Percentiles rank a stretch among this genome's conserved stretches.
Conservation (phyloP, 2,113 vertebrate species). For the Alethe castanea region DNA sequence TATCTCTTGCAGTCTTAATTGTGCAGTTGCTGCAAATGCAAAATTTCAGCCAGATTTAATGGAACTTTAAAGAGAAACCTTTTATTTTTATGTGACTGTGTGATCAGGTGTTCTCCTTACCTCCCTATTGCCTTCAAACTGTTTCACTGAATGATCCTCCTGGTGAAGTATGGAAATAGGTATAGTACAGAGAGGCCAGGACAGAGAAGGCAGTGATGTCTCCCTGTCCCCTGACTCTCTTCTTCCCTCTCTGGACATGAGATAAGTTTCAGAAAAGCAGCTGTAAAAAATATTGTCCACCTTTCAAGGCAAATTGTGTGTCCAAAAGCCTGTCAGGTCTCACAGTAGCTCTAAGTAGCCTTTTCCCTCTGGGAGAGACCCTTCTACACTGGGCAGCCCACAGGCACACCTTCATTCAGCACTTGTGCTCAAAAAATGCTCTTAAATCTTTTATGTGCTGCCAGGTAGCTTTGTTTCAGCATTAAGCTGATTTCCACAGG, state of each 20-base stretch:
- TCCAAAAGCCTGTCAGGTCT: fast-evolving
- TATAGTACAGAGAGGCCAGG: not conserved
- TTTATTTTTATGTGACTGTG: not conserved
- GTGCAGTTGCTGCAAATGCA: not conserved
- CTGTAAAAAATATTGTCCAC: not conserved
- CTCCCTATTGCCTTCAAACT: not conserved
- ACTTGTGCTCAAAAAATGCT: not conserved
- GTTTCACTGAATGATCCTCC: not conserved
- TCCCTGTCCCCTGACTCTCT: too few relatives aligned
- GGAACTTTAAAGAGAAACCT: not conserved
- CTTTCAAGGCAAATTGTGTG: not conserved
- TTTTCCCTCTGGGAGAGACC: not conserved
- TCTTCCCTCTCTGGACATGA: not conserved
- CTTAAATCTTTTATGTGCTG: not conserved
- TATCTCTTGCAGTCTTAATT: not conserved
- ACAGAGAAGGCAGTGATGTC: not conserved
- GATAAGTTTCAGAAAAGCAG: not conserved
- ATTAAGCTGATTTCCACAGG: not conserved
- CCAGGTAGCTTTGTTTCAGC: not conserved
- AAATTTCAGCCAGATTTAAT: not conserved
- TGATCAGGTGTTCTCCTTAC: not conserved
- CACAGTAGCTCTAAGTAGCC: not conserved
- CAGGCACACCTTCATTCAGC: not conserved
- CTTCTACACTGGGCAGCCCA: not conserved
- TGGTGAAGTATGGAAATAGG: not conserved